phyloP scores from a whole-genome alignment of 1,140 invertebrate genomes.

The Delia radicum region DNA sequence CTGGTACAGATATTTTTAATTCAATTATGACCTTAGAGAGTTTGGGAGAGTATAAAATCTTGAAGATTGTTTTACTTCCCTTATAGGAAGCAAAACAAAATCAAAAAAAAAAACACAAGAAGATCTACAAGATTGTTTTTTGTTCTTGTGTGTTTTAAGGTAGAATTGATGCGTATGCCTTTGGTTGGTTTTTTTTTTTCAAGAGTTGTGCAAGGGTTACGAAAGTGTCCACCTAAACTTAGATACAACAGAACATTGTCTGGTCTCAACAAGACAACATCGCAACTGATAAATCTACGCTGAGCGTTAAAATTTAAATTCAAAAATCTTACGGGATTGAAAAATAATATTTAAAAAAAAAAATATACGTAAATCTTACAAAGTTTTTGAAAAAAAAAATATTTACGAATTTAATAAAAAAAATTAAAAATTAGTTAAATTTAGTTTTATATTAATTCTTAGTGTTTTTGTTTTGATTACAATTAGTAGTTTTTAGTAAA shows the following conservation, averaged over 20 bases:
- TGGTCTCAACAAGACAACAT: conserved; percentile 46
- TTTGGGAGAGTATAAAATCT: too few relatives aligned
- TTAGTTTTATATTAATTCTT: neutral
- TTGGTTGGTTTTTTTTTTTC: neutral
- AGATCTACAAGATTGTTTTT: neutral
- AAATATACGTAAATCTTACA: neutral
- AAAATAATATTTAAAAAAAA: neutral
- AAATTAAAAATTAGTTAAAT: neutral
- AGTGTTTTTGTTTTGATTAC: too few relatives aligned
- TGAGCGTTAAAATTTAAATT: neutral
- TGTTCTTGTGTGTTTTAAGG: neutral
- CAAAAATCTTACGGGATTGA: neutral
- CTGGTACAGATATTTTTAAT: too few relatives aligned
- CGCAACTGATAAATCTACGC: neutral
- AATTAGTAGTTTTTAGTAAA: neutral
- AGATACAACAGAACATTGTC: conserved; percentile 46
- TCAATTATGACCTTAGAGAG: too few relatives aligned
- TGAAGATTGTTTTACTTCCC: neutral
- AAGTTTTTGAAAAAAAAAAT: neutral
- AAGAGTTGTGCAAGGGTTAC: conserved; percentile 11
- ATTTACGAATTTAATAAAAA: too few relatives aligned
- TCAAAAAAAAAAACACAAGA: too few relatives aligned
- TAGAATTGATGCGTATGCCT: neutral
- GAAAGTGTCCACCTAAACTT: conserved; percentile 8
- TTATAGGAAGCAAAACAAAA: too few relatives aligned